Base-by-base conservation (phyloP, 2,888 invertebrate genomes). In the Caradrina kadenii region DNA sequence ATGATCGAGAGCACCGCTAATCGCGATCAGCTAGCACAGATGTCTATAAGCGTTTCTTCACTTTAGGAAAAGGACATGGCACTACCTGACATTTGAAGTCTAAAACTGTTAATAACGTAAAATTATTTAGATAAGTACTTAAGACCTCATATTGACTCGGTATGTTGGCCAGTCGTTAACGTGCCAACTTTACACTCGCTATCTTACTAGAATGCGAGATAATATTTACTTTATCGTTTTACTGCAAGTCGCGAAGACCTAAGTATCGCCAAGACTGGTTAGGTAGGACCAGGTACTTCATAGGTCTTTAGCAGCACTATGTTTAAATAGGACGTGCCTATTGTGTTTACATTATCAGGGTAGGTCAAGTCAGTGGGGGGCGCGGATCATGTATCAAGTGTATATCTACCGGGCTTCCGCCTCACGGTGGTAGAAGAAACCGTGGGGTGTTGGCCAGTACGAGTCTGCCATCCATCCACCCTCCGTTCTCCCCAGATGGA, bases 101-200 rank as follows among this genome's bases (percentile, higher is more conserved):
- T 0, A 15, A 45, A 4, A 45, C 3, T 45, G 17, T 17, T 45
- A 0, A 45, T 17, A 17, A 17, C 45, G 17, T 45, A 45, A 42
- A 26, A n/a, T 56, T 22, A 60, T 45, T 21, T 13, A 56, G 7
- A 8, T 53, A 68, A 68, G 8, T 17, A n/a, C n/a, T n/a, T n/a
- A 17, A 45, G 52, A 61, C 26, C 39, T 60, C 21, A 26, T 54
- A 63, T 64, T 74, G 63, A 62, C 63, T 48, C 13, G 1, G 22
- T 22, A 48, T 75, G 15, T 77, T 80, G 79, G 63, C 39, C 3
- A n/a, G 58, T 55, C 19, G 53, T 64, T 54, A 68, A 74, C 66
- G 35, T 48, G 75, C 31, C 21, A 54, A 48, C 8, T 60, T 53
- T 48, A 56, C 60, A 53, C 49, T 11, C 19, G 49, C 50, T 45